Base-by-base conservation (phyloP, 2,888 invertebrate species). In the Nasonovia ribisnigri region DNA sequence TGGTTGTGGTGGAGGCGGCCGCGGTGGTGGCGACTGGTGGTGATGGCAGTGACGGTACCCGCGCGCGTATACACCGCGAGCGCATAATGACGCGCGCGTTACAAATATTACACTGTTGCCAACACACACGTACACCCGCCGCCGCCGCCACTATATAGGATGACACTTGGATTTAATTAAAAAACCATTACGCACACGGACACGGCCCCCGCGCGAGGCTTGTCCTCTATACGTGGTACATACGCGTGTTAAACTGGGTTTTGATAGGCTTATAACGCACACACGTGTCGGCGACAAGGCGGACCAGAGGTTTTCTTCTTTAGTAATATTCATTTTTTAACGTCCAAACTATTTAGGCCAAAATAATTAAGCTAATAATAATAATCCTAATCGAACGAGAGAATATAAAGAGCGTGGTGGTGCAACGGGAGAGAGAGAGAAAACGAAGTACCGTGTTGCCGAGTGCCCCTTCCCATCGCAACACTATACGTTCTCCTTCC, bases 91-190 rank as follows among this genome's bases (percentile, higher is more conserved):
- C 67, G 26, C 92, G 60, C 67, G 29, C 88, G 92, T 88, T 88
- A 88, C 92, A 48, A 88, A 87, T 87, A 88, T 51, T 60, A 67
- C 93, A 93, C 88, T 93, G 93, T 93, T 93, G 89, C 93, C 93
- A 93, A 93, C 92, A n/a, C 36, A 54, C 91, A 43, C 51, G 16
- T 51, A 42, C 36, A 42, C 29, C 24, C n/a, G 16, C 13, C 87
- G 26, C 77, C 36, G 0, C 26, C n/a, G 16, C 16, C 87, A 4
- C 57, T 48, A 54, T 43, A n/a, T 92, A 24, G 88, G 88, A 90
- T 48, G 89, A 84, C 89, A 84, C 77, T 89, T 26, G 57, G 54
- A 92, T 92, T 88, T 92, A 84, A 93, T 89, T 84, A 89, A 93
- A 89, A 93, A 84, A 77, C 93, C 57, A 90, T 90, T 93, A 92